Base-by-base conservation (phyloP, 2,888 invertebrate genomes). In the Drosophila merina region DNA sequence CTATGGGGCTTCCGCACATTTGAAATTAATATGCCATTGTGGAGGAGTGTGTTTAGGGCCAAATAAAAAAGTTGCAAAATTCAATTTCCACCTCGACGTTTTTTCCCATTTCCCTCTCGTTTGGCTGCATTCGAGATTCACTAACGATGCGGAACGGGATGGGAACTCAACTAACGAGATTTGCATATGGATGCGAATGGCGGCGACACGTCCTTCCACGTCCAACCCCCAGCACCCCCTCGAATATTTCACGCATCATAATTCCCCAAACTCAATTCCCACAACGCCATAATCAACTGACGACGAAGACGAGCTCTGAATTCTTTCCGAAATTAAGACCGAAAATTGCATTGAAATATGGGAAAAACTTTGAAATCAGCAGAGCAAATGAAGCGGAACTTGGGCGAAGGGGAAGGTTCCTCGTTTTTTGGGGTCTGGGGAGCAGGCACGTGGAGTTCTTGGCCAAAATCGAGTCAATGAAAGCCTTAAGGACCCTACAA, bases 11-110 rank as follows among this genome's bases (percentile, higher is more conserved):
- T 59, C 56, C 31, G 70, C 63, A 73, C 62, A 73, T 82, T 72
- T 85, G 85, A 82, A 82, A 81, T 81, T 81, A 81, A 81, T 81
- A 85, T 82, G 80, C 77, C 80, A 81, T 81, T 81, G 80, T 81
- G 77, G 58, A 42, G 58, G 44, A 9, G 48, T 9, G 52, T 52
- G 54, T 45, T 44, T 33, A 36, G 44, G 42, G 28, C 50, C 30
- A 51, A 42, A 62, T 14, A 63, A 76, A 76, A 73, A 82, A 72
- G 66, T 85, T 82, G 56, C 74, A 36, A 85, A 79, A 81, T 72
- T 81, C 77, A 85, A 81, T 81, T 81, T 85, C 57, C 71, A 76
- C 69, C 69, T 69, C 51, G 44, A 42, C 14, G 14, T 66, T 68
- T 71, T 54, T 28, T 33, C 20, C 48, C 12, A 8, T 7, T 44